These are phyloP conservation scores for Crossocerus cetratus DNA, from an alignment of 2,888 invertebrate species.

Conservation along the genomic window DNA sequence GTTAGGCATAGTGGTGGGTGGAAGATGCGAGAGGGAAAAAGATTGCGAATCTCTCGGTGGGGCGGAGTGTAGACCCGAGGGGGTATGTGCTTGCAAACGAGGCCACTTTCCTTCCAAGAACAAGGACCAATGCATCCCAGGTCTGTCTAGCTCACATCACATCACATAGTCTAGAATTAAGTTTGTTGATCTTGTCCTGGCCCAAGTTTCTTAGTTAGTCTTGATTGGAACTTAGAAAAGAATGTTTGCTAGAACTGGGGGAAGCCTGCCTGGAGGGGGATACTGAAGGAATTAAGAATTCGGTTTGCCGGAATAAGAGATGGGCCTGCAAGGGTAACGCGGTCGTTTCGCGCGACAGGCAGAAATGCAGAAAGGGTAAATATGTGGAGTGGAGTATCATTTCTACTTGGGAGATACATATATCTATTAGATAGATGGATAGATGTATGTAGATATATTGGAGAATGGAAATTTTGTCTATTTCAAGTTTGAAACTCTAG, in stretches of 20 bases:
- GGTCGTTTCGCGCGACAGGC: constrained; percentile 56
- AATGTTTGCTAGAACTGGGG: constrained; percentile 64
- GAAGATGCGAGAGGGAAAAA: constrained; percentile 42
- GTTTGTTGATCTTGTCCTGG: neutral
- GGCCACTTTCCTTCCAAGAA: constrained; percentile 44
- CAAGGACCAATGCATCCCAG: constrained; percentile 60
- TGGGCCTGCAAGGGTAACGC: constrained; percentile 61
- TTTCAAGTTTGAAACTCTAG: neutral
- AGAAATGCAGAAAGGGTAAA: constrained; percentile 63
- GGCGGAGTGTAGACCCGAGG: constrained; percentile 54
- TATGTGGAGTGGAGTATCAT: neutral
- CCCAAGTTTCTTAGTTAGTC: neutral
- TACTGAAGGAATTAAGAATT: constrained; percentile 36
- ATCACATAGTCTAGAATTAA: no score
- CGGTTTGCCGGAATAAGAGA: constrained; percentile 55
- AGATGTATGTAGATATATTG: no score
- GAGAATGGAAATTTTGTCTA: no score
- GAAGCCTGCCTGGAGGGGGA: constrained; percentile 53
- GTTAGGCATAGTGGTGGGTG: constrained; percentile 7
- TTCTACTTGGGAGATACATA: no score
- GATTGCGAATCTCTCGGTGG: constrained; percentile 57
- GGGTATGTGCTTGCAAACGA: constrained; percentile 60
- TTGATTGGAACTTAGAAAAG: neutral
- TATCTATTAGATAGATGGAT: no score
- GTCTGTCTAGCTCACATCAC: constrained; percentile 43